Base-by-base conservation (phyloP, 2,113 vertebrate genomes). In the Lynx canadensis region DNA sequence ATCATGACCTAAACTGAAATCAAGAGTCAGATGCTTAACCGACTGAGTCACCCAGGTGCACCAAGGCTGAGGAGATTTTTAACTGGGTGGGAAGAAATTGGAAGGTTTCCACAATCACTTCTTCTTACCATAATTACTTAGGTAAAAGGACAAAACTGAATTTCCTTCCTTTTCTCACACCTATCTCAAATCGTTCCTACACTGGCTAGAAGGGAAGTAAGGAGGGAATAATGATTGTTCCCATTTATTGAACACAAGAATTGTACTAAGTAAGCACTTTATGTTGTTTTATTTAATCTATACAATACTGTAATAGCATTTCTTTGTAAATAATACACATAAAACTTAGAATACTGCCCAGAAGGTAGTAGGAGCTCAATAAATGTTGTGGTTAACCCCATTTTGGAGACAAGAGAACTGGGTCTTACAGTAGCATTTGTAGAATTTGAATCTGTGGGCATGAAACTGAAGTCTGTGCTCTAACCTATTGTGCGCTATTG, bases 161-260 rank as follows among this genome's bases (percentile, higher is more conserved):
- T 82, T 15, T 66, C 27, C 36, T 71, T 66, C 21, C 60, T 86
- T 81, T 81, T 82, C 27, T 92, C 10, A 60, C 3, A 0, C 89
- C 21, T 81, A 19, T 57, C 57, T 92, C 76, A 45, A 52, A 4
- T 7, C 50, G 74, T 93, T 79, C n/a, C 31, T 94, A 19, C 7
- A 14, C 57, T 84, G 38, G 10, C 45, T 66, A 23, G 36, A 81
- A 83, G 23, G 66, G 57, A 84, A 95, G 9, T 29, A 50, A 25
- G 21, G 45, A 76, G 52, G 4, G 15, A 94, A 73, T 57, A 66
- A 66, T 92, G 84, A 88, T 84, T 69, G 73, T 71, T 89, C 84
- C 23, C 55, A 88, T 41, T 97, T 94, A 89, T 80, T 96, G 86
- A 97, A 86, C 31, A 71, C 19, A 90, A 78, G 29, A 50, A 83